Evolutionary conservation across 2,113 vertebrate species (phyloP).

Genomic region (Guaruba guarouba): DNA sequence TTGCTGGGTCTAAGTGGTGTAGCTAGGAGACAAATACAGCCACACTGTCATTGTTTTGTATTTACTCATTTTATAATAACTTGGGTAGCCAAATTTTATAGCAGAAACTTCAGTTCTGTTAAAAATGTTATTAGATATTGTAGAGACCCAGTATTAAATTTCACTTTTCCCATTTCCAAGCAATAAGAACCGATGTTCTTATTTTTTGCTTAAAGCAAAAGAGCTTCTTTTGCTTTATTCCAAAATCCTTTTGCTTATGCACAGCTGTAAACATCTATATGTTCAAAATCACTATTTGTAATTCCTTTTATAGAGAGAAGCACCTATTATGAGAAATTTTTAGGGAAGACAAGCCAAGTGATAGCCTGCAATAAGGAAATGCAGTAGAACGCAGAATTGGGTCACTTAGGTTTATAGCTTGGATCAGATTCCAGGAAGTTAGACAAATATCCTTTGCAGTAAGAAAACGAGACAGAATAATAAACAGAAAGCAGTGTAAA

Average conservation of each 20-base stretch:
- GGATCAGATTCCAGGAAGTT: not conserved
- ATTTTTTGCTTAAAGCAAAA: not conserved
- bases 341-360: not conserved
- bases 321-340: not conserved
- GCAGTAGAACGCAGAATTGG: not conserved
- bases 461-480: not conserved
- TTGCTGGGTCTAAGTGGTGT: not conserved
- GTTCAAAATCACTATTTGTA: not conserved
- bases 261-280: not conserved
- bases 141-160: not conserved
- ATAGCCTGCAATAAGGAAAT: not conserved
- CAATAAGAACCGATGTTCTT: not conserved
- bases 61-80: not conserved
- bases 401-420: not conserved
- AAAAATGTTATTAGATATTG: not conserved
- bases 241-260: not conserved
- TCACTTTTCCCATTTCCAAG: not conserved
- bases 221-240: not conserved
- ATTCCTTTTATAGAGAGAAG: not conserved
- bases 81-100: slow-evolving; percentile 8
- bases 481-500: not conserved
- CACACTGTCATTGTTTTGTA: slow-evolving; percentile 6
- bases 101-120: not conserved
- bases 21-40: slow-evolving; percentile 52
- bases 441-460: not conserved